These are phyloP conservation scores for Drosophila setosimentum DNA, from an alignment of 2,888 invertebrate genomes.

Conservation along the genomic window DNA sequence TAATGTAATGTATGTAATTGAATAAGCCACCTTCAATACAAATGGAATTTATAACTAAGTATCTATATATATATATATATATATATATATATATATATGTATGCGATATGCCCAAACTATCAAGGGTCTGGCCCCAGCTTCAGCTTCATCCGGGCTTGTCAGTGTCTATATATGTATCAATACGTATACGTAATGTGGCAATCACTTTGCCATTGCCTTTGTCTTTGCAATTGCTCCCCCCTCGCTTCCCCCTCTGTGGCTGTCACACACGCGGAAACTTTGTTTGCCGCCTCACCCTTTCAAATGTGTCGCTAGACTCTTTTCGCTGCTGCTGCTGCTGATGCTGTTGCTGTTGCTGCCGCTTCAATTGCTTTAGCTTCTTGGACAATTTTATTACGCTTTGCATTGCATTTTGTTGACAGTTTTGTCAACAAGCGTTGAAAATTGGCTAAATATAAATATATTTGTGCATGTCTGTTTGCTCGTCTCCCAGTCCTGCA, in stretches of 20 bases:
- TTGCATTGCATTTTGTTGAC: constrained; percentile 83
- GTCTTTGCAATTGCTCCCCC: neutral
- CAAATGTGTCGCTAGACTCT: constrained; percentile 14
- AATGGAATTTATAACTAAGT: neutral
- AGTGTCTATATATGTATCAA: constrained; percentile 14
- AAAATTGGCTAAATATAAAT: constrained; percentile 85
- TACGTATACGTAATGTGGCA: constrained; percentile 75
- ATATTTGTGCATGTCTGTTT: constrained; percentile 68
- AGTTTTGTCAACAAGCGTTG: constrained; percentile 85
- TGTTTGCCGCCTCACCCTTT: constrained; percentile 33
- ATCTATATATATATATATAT: neutral
- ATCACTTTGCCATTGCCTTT: constrained; percentile 41
- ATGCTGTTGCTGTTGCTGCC: constrained; percentile 8
- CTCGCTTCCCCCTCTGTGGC: neutral
- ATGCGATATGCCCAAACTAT: neutral
- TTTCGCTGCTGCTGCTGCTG: neutral
- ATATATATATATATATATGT: neutral
- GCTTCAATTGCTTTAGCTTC: constrained; percentile 64
- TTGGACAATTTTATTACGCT: constrained; percentile 81
- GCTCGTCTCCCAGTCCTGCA: constrained; percentile 47
- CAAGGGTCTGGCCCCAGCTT: neutral
- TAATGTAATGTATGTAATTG: too few relatives aligned
- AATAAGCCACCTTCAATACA: neutral
- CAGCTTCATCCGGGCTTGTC: neutral
- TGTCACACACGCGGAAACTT: constrained; percentile 48